Evolutionary conservation across 2,797 vertebrate genomes (phyloP).

Genomic region (Chelon auratus): DNA sequence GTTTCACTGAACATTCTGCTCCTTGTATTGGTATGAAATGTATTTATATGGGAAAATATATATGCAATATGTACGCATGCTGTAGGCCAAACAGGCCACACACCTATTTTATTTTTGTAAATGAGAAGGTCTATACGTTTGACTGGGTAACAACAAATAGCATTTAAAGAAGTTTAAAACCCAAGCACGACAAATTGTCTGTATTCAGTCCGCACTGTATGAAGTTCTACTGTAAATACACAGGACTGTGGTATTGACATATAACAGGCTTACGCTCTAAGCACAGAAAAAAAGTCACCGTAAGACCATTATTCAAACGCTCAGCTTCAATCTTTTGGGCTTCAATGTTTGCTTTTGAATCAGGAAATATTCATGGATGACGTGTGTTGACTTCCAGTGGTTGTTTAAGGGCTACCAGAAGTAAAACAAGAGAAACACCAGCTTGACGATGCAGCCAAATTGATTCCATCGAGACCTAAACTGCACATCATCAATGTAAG

Average conservation of each 20-base stretch:
- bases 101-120: slow-evolving; percentile 57
- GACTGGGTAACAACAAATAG: slow-evolving; percentile 45
- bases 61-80: slow-evolving; percentile 86
- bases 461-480: slow-evolving; percentile 23
- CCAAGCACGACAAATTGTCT: slow-evolving; percentile 60
- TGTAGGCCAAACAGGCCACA: slow-evolving; percentile 63
- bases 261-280: slow-evolving; percentile 47
- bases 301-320: slow-evolving; percentile 24
- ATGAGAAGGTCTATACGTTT: slow-evolving; percentile 46
- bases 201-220: slow-evolving; percentile 47
- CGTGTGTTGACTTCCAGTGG: slow-evolving; percentile 23
- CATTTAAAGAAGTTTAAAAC: slow-evolving; percentile 66
- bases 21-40: slow-evolving; percentile 69
- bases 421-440: slow-evolving; percentile 36
- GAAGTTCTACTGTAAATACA: slow-evolving; percentile 14
- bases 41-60: slow-evolving; percentile 81
- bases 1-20: slow-evolving; percentile 57
- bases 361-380: slow-evolving; percentile 22
- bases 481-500: slow-evolving; percentile 18
- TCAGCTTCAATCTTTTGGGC: slow-evolving; percentile 2
- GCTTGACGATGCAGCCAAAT: slow-evolving; percentile 44
- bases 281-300: slow-evolving; percentile 28
- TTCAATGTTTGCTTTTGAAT: slow-evolving; percentile 18
- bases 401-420: slow-evolving; percentile 49
- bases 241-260: slow-evolving; percentile 51